Conservation (phyloP, 2,888 invertebrate species). For the Psylliodes chrysocephalus region DNA sequence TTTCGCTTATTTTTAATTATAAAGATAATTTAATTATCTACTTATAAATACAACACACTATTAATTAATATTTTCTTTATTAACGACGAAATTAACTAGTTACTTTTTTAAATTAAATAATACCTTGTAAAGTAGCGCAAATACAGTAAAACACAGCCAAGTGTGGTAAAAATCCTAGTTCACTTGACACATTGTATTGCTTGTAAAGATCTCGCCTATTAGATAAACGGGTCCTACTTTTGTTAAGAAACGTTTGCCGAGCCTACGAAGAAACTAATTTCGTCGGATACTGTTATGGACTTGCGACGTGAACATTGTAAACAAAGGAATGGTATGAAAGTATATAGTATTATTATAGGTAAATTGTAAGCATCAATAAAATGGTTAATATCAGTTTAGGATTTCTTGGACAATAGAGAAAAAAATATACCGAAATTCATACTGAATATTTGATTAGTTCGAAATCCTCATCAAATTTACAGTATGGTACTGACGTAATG, state of each 20-base stretch:
- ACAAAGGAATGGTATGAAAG: background rate
- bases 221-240: slow-evolving; percentile 3
- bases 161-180: background rate
- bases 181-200: background rate
- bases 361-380: background rate
- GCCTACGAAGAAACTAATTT: background rate
- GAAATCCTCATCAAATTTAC: no score
- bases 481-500: no score
- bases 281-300: background rate
- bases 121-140: slow-evolving; percentile 3
- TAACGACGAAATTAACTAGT: background rate
- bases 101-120: background rate
- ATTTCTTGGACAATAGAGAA: no score
- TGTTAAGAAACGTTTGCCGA: background rate
- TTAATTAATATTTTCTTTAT: no score
- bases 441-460: no score
- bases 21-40: no score
- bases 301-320: background rate
- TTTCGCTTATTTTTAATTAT: no score
- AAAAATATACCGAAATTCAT: no score
- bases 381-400: background rate
- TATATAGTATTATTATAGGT: background rate
- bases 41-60: no score
- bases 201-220: background rate
- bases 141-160: background rate